Base-by-base conservation (phyloP, 2,113 vertebrate genomes). In the Orycteropus afer region DNA sequence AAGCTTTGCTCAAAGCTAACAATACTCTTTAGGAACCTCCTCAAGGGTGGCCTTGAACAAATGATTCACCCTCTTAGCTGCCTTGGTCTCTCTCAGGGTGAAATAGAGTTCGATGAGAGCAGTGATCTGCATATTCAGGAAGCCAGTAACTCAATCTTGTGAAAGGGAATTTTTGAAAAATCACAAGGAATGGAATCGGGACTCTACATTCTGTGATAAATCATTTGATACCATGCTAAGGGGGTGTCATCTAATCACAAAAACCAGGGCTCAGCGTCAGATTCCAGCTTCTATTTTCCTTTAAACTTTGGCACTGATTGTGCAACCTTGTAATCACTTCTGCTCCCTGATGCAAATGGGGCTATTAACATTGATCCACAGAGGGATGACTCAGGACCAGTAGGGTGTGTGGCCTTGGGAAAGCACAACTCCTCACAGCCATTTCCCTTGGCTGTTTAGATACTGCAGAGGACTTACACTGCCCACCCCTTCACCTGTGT, bases 41-140 rank as follows among this genome's bases (percentile, higher is more conserved):
- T 90, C 88, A 51, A 69, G 49, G 95, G 23, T 91, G 80, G 93
- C 89, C 93, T 63, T 86, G 69, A 61, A 5, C 65, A 14, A n/a
- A 20, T 37, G 2, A 22, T 27, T 57, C 53, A 57, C 57, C 53
- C 27, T 51, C 63, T 92, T 65, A 32, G 63, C 76, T 78, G 63
- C 92, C 51, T 47, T 23, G 63, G 18, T 69, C 47, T 69, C 17
- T 51, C 47, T 47, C 53, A 80, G 61, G 53, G 40, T 49, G 83
- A 37, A 85, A 25, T 9, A 34, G 57, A 37, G 32, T 37, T 63
- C 61, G 29, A 34, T 6, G 47, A 91, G 20, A 59, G 5, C 42
- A 23, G 3, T 1, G 34, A 37, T 63, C 22, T 71, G 0, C 5
- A 17, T 34, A 27, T 25, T 45, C 57, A 29, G 47, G 47, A 86